A percentile compares a stretch with the other conserved stretches of the same genome.
phyloP scores from a whole-genome alignment of 2,113 vertebrate species.

The Oceanites oceanicus region DNA sequence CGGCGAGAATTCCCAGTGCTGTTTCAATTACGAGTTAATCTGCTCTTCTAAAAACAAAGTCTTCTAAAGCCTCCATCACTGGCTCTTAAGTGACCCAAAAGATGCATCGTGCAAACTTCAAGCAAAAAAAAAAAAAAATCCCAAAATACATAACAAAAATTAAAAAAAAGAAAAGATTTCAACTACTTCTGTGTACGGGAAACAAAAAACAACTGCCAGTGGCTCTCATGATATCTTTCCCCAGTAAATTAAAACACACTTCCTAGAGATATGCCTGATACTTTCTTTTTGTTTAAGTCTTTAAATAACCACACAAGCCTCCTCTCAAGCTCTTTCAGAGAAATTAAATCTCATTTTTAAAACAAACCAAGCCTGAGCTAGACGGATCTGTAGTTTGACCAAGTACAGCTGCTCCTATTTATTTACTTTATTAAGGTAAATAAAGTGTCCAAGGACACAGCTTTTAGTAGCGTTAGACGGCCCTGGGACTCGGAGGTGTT shows the following conservation, averaged over 20 bases:
- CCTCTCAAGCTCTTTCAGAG: background rate
- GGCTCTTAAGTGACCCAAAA: background rate
- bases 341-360: background rate
- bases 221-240: background rate
- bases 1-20: accelerated
- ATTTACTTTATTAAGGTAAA: background rate
- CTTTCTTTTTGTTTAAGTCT: background rate
- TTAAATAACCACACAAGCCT: background rate
- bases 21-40: background rate
- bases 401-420: background rate
- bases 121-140: background rate
- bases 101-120: background rate
- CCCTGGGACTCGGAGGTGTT: background rate
- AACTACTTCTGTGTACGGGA: background rate
- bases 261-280: background rate
- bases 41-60: background rate
- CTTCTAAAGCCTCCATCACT: background rate
- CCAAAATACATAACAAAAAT: background rate
- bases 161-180: background rate
- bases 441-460: background rate
- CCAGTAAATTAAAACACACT: background rate
- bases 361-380: background rate
- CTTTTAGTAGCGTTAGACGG: background rate
- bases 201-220: constrained; percentile 1
- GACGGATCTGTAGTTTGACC: background rate